phyloP scores from a whole-genome alignment of 2,888 invertebrate species.

The Drosophila algonquin region DNA sequence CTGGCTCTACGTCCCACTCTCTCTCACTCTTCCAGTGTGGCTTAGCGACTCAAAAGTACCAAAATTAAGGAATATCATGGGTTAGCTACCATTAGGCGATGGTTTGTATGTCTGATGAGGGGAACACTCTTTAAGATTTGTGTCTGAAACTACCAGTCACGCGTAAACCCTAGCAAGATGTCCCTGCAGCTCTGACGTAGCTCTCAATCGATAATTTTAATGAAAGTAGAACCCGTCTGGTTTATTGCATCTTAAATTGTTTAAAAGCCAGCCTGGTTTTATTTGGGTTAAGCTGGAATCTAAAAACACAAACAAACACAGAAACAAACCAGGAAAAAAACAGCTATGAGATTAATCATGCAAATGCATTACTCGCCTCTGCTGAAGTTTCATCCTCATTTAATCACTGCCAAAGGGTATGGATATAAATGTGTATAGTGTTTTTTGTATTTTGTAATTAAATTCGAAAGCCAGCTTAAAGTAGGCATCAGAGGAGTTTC shows the following conservation, averaged over 20 bases:
- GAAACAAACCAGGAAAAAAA: neutral
- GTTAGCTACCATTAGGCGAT: too few species aligned
- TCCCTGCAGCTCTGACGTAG: too few species aligned
- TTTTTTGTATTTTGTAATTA: neutral
- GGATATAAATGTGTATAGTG: neutral
- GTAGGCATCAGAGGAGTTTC: conserved; percentile 18
- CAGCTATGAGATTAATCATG: neutral
- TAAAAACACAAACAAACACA: neutral
- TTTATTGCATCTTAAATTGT: neutral
- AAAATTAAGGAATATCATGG: too few species aligned
- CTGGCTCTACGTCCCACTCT: too few species aligned
- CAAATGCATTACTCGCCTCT: neutral
- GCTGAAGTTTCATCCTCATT: neutral
- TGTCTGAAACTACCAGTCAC: too few species aligned
- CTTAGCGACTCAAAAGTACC: too few species aligned
- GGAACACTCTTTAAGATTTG: too few species aligned
- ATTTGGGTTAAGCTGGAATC: neutral
- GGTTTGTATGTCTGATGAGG: too few species aligned
- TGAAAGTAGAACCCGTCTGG: neutral
- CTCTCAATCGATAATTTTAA: neutral
- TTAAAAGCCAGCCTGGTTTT: too few species aligned
- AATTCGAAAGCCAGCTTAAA: neutral
- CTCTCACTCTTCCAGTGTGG: too few species aligned
- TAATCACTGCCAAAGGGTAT: neutral
- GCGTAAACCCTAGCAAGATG: too few species aligned